Conservation (phyloP, 1,140 invertebrate species). For the Apis dorsata region DNA sequence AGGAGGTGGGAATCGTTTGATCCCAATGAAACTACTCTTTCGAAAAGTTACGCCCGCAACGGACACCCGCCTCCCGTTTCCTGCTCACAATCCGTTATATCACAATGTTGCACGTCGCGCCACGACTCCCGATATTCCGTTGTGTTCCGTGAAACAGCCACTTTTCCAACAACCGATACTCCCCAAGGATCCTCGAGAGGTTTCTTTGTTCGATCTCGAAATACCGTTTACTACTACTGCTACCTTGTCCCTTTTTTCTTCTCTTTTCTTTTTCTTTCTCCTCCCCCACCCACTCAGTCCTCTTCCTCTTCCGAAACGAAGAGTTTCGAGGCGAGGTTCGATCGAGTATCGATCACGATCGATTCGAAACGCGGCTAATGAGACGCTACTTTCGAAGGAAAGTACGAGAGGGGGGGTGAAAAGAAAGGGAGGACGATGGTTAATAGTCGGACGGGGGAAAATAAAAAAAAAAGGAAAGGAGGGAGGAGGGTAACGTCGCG, state of each 20-base stretch:
- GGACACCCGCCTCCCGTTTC: too few species aligned
- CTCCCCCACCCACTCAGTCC: not conserved
- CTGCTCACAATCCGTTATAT: not conserved
- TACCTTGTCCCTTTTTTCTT: conserved; percentile 21
- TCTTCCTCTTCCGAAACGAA: conserved; percentile 9
- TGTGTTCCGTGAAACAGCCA: conserved; percentile 71
- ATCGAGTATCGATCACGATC: conserved; percentile 45
- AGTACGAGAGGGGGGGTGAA: not conserved
- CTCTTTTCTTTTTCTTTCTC: not conserved
- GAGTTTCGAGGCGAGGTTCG: conserved; percentile 40
- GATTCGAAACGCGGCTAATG: conserved; percentile 57
- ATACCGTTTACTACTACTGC: conserved; percentile 28
- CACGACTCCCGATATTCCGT: conserved; percentile 60
- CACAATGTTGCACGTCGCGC: conserved; percentile 45
- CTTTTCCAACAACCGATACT: conserved; percentile 59
- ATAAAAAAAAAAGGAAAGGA: not conserved
- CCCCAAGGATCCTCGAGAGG: conserved; percentile 25
- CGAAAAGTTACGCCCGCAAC: not conserved
- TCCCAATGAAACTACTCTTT: conserved; percentile 31
- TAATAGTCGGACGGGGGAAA: conserved; percentile 49
- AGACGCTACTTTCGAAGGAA: conserved; percentile 37
- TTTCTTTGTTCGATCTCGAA: conserved; percentile 68
- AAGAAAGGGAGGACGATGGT: conserved; percentile 34
- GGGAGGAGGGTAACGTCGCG: conserved; percentile 20
- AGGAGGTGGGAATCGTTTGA: conserved; percentile 30